Percentiles rank a stretch among this genome's conserved stretches.
phyloP scores from a whole-genome alignment of 2,888 invertebrate species.

The Athalia circularis region DNA sequence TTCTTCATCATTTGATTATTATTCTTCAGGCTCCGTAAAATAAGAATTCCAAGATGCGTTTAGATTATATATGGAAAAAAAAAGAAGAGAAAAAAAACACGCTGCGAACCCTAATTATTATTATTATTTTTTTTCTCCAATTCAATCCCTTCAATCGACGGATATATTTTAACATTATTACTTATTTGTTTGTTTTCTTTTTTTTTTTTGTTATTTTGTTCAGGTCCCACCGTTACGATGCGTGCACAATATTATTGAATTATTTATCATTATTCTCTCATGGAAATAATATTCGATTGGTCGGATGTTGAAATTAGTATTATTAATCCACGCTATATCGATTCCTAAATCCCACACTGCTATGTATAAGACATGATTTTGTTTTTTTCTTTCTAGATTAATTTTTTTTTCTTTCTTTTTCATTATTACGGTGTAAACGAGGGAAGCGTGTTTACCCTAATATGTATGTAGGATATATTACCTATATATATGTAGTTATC shows the following conservation, averaged over 20 bases:
- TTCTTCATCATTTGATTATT: not conserved
- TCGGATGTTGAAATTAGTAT: not conserved
- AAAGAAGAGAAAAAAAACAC: not conserved
- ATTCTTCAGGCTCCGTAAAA: not conserved
- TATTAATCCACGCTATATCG: not conserved
- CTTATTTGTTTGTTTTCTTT: not conserved
- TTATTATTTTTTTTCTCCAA: not conserved
- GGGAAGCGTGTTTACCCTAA: not conserved
- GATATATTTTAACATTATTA: conserved; percentile 17
- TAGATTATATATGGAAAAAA: no score
- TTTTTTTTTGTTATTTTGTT: not conserved
- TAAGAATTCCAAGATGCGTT: no score
- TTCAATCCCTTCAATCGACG: conserved; percentile 10
- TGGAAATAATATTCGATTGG: not conserved
- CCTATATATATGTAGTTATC: conserved; percentile 24
- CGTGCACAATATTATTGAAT: not conserved
- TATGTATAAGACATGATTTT: conserved; percentile 48
- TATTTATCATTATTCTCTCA: not conserved
- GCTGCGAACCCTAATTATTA: not conserved
- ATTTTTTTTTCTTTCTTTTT: conserved; percentile 8
- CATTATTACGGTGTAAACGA: conserved; percentile 21
- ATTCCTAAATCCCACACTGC: conserved; percentile 26
- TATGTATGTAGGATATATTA: conserved; percentile 2
- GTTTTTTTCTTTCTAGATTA: conserved; percentile 43
- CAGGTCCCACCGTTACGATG: conserved; percentile 28